These are phyloP conservation scores for Corbicula japonica DNA, from an alignment of 2,888 invertebrate genomes.

Conservation along the genomic window DNA sequence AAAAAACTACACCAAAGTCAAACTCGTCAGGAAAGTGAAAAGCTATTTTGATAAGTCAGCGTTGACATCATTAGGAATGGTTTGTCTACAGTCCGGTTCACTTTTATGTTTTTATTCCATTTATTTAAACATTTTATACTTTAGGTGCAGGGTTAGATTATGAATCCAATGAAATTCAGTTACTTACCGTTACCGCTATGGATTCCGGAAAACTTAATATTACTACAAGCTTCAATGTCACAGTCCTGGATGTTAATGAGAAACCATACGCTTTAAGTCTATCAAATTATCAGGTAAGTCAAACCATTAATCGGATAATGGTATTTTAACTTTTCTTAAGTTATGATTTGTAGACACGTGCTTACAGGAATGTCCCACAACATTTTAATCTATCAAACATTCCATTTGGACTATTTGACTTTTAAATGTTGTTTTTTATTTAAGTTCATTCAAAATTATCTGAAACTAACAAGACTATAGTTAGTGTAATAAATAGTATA, in stretches of 20 bases:
- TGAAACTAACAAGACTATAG: too few species aligned
- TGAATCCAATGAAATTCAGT: conserved; percentile 3
- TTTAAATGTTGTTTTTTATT: too few species aligned
- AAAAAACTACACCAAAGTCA: too few species aligned
- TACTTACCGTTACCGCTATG: conserved; percentile 60
- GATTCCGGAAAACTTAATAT: conserved; percentile 62
- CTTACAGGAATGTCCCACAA: too few species aligned
- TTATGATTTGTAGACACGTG: too few species aligned
- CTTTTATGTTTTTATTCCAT: background rate
- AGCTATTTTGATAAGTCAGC: background rate
- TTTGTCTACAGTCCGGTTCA: background rate
- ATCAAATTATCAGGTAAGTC: conserved; percentile 59
- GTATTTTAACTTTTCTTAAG: too few species aligned
- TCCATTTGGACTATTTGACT: too few species aligned
- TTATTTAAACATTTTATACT: background rate
- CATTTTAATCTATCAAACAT: too few species aligned
- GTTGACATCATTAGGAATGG: background rate
- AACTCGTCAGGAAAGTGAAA: too few species aligned
- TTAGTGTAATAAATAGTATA: too few species aligned
- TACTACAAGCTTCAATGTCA: conserved; percentile 54
- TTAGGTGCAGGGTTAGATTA: conserved; percentile 39
- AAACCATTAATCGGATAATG: too few species aligned
- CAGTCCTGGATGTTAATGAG: conserved; percentile 71
- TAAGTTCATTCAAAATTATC: too few species aligned
- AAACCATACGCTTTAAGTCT: conserved; percentile 57